Evolutionary conservation across 2,797 vertebrate genomes (phyloP).

Genomic region (Prionace glauca): DNA sequence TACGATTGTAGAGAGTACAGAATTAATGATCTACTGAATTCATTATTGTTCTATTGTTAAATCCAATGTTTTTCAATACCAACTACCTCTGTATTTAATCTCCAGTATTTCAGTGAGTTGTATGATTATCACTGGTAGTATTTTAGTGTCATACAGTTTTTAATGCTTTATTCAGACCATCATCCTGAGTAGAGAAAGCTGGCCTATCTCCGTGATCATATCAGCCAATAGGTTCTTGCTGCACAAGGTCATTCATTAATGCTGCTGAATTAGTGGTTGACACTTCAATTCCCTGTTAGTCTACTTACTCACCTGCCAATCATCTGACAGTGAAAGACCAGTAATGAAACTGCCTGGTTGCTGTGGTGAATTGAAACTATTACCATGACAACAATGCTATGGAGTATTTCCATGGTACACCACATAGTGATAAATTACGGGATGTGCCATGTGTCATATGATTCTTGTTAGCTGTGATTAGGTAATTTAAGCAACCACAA

Average conservation of each 20-base stretch:
- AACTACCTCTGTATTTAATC: not conserved
- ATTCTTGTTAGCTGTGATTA: conserved; percentile 53
- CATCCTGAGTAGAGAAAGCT: not conserved
- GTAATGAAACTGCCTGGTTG: conserved; percentile 57
- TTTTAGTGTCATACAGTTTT: not conserved
- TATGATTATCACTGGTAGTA: not conserved
- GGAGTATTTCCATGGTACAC: conserved; percentile 60
- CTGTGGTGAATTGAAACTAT: conserved; percentile 64
- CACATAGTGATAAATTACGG: conserved; percentile 63
- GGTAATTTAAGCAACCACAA: conserved; percentile 52
- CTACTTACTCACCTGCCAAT: conserved; percentile 50
- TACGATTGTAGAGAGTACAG: not conserved
- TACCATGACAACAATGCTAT: conserved; percentile 63
- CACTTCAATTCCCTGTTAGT: conserved; percentile 46
- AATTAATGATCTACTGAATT: not conserved
- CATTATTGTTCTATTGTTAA: not conserved
- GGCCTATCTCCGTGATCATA: not conserved
- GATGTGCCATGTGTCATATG: conserved; percentile 61
- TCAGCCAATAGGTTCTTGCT: not conserved
- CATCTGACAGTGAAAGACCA: conserved; percentile 48
- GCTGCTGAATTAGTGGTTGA: conserved; percentile 39
- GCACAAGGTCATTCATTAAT: not conserved
- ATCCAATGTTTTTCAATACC: not conserved
- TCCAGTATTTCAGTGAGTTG: not conserved
- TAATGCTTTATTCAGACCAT: not conserved